phyloP scores from a whole-genome alignment of 1,140 invertebrate species.

The Drosophila ficusphila region DNA sequence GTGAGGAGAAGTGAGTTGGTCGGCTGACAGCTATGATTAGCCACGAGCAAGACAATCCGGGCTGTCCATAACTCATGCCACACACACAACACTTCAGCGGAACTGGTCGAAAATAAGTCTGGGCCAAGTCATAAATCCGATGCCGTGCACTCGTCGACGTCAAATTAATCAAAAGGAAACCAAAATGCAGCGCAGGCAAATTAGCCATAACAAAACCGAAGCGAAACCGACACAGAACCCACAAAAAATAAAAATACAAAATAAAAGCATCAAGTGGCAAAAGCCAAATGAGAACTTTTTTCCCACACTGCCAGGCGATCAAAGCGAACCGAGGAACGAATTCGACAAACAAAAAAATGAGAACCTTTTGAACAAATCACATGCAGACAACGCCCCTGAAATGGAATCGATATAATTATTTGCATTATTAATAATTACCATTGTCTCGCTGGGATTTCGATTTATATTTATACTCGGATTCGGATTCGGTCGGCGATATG shows the following conservation, averaged over 20 bases:
- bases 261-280: conserved; percentile 65
- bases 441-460: conserved; percentile 59
- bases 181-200: conserved; percentile 74
- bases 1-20: background rate
- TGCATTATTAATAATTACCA: conserved; percentile 82
- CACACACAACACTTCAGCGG: conserved; percentile 37
- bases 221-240: conserved; percentile 8
- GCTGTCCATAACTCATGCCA: conserved; percentile 52
- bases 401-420: conserved; percentile 81
- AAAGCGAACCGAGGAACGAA: conserved; percentile 55
- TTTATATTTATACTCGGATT: conserved; percentile 22
- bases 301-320: conserved; percentile 67
- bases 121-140: conserved; percentile 60
- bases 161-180: conserved; percentile 74
- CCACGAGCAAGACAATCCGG: conserved; percentile 23
- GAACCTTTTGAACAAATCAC: conserved; percentile 64
- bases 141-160: conserved; percentile 76
- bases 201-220: conserved; percentile 46
- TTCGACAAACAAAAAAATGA: conserved; percentile 17
- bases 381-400: conserved; percentile 71
- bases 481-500: conserved; percentile 21
- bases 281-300: conserved; percentile 70
- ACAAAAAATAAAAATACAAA: conserved; percentile 30
- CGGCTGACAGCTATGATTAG: conserved; percentile 37
- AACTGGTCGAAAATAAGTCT: conserved; percentile 30